These are phyloP conservation scores for Gallinago undulata DNA, from an alignment of 2,113 vertebrate species.

Conservation along the genomic window DNA sequence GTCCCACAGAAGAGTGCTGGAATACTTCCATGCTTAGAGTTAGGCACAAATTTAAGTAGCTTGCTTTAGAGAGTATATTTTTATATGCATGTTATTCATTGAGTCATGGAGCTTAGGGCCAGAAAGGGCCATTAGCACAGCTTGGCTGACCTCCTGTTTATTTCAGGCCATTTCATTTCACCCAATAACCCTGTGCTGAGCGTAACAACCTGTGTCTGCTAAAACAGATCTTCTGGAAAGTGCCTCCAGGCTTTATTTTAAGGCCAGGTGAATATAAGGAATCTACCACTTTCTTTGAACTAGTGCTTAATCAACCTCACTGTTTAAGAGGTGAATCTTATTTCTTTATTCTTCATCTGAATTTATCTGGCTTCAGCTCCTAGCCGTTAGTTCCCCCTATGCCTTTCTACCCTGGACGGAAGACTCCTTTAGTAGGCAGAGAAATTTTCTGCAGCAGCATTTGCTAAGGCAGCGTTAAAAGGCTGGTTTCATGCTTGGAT, in stretches of 20 bases:
- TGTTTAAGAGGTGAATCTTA: neutral
- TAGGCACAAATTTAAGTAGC: neutral
- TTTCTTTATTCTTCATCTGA: neutral
- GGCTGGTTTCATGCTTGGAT: neutral
- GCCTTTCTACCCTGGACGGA: neutral
- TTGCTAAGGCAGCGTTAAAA: neutral
- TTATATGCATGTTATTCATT: neutral
- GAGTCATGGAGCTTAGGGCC: neutral
- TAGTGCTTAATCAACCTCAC: neutral
- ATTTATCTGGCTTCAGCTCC: neutral
- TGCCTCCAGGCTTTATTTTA: neutral
- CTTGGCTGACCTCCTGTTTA: neutral
- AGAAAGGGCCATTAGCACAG: slow-evolving; percentile 10
- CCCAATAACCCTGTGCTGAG: neutral
- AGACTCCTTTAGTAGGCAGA: neutral
- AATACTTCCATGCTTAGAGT: neutral
- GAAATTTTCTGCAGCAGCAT: neutral
- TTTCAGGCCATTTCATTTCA: slow-evolving; percentile 15
- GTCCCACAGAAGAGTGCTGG: neutral
- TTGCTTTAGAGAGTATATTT: neutral
- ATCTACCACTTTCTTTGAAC: neutral
- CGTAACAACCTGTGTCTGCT: neutral
- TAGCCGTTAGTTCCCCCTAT: neutral
- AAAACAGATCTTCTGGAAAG: neutral
- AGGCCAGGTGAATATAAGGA: neutral